Evolutionary conservation across 2,888 invertebrate genomes (phyloP).

Genomic region (Malacosoma neustria): DNA sequence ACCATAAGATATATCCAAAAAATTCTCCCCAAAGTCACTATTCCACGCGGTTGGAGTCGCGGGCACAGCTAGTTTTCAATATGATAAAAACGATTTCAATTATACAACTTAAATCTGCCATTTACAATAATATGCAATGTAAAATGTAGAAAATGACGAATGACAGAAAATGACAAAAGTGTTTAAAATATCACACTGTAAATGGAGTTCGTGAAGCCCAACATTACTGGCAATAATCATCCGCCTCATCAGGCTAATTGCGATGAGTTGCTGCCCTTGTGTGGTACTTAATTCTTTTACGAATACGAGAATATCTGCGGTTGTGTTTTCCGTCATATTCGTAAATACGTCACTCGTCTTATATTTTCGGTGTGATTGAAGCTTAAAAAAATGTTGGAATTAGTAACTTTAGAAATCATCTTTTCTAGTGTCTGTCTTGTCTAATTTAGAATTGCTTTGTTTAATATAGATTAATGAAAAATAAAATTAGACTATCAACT

Average conservation of each 20-base stretch:
- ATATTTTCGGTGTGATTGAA: no score
- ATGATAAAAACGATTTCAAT: constrained; percentile 8
- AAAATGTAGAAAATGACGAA: constrained; percentile 1
- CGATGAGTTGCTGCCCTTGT: not conserved
- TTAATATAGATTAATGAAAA: no score
- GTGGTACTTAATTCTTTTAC: not conserved
- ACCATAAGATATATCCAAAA: no score
- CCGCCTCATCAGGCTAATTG: not conserved
- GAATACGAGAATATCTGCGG: not conserved
- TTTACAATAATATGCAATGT: not conserved
- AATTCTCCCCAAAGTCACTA: no score
- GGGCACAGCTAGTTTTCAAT: not conserved
- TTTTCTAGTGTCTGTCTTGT: no score
- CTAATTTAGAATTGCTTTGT: no score
- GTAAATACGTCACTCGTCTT: not conserved
- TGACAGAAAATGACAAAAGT: constrained; percentile 1
- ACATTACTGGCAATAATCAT: not conserved
- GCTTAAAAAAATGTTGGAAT: no score
- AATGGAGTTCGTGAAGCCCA: not conserved
- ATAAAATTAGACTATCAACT: no score
- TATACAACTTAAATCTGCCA: not conserved
- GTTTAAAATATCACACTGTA: not conserved
- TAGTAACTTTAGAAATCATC: no score
- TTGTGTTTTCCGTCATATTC: not conserved
- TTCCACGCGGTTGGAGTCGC: no score